Evolutionary conservation across 1,140 invertebrate genomes (phyloP).

Genomic region (Pseudomyrmex cubaensis): DNA sequence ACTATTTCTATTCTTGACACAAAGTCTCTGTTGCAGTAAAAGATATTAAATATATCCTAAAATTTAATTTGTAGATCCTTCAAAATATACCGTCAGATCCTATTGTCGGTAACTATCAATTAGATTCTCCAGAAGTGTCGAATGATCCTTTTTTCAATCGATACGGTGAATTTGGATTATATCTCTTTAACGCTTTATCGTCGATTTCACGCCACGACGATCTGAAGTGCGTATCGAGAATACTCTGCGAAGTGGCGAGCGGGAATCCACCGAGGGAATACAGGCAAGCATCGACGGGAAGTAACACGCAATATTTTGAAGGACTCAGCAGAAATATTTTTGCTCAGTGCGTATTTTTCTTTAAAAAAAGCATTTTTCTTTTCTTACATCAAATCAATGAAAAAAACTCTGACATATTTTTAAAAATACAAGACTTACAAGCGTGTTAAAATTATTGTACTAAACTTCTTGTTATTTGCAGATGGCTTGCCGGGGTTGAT

Average conservation of each 20-base stretch:
- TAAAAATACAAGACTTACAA: too few relatives aligned
- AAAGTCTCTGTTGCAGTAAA: too few relatives aligned
- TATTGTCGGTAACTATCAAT: slow-evolving; percentile 54
- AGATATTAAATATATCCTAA: background rate
- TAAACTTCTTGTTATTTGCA: background rate
- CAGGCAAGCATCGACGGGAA: slow-evolving; percentile 37
- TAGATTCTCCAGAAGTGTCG: slow-evolving; percentile 4
- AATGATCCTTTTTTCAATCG: slow-evolving; percentile 3
- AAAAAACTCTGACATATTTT: too few relatives aligned
- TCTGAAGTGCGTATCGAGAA: slow-evolving; percentile 90
- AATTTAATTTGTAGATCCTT: slow-evolving; percentile 7
- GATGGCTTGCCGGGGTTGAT: slow-evolving; percentile 67
- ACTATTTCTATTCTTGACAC: background rate
- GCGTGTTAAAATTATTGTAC: background rate
- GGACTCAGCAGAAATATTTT: slow-evolving; percentile 87
- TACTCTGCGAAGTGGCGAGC: slow-evolving; percentile 91
- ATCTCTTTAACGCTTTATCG: slow-evolving; percentile 87
- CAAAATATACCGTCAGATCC: slow-evolving; percentile 1
- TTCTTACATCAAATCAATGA: too few relatives aligned
- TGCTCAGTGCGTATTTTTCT: slow-evolving; percentile 85
- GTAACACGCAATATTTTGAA: slow-evolving; percentile 65
- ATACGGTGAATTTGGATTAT: slow-evolving; percentile 67
- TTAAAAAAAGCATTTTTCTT: too few relatives aligned
- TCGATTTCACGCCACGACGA: slow-evolving; percentile 92
- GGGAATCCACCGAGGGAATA: slow-evolving; percentile 85